Base-by-base conservation (phyloP, 2,797 vertebrate genomes). In the Periparus ater region DNA sequence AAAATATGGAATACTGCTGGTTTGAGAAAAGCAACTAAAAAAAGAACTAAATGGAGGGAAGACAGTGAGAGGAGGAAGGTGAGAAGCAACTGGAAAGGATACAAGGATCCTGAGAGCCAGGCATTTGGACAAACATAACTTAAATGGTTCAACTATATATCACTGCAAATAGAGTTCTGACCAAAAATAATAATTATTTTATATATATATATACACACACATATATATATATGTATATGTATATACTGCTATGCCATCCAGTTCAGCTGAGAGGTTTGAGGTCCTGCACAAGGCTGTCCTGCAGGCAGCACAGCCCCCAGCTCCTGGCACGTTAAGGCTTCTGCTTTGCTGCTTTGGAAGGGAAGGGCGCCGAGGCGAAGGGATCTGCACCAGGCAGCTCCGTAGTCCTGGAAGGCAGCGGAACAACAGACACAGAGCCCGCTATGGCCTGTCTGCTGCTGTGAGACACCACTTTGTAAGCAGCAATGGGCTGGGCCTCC, bases 341-440 rank as follows among this genome's bases (percentile, higher is more conserved):
- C 91, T 98, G 98, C 87, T 93, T 97, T 19, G 96, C 95, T 1
- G 98, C 98, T 97, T 99, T 99, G 80, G 98, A 96, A 96, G 99
- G 98, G 93, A 99, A 99, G 57, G 99, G 99, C 0, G 99, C 99
- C 3, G 98, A 98, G 57, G 99, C 92, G 36, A 99, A 99, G 3
- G 99, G 99, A 93, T 99, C 99, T 0, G 17, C 4, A 6, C 78
- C 26, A 3, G 97, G 85, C 92, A 97, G 91, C 89, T 98, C 98
- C 14, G 82, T 97, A 98, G 98, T 98, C 97, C 98, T 98, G 74
- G 97, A 78, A 78, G 98, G 96, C 73, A 98, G 97, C 10, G 98
- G 96, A 45, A 96, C 95, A 5, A 98, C 94, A 1, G 98, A 98
- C 19, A 99, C 98, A 3, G 99, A 98, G 5, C 98, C 98, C 17